Conservation (phyloP, 2,888 invertebrate genomes). For the Morpho deidamia region DNA sequence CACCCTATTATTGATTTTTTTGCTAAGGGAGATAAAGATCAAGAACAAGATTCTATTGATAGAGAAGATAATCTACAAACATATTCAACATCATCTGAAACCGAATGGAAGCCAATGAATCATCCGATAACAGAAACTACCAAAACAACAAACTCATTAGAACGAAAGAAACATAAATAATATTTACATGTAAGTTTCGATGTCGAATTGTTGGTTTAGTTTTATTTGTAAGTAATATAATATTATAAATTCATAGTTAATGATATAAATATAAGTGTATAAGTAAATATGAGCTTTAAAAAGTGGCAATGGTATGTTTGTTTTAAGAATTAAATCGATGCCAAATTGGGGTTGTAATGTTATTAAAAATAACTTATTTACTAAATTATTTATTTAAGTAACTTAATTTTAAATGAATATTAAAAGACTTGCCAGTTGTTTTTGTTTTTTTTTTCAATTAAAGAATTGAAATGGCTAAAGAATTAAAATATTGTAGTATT, state of each 20-base stretch:
- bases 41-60: conserved; percentile 55
- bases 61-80: conserved; percentile 53
- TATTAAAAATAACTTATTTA: conserved; percentile 26
- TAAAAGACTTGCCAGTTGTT: conserved; percentile 18
- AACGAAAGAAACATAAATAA: conserved; percentile 39
- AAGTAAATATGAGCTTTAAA: conserved; percentile 16
- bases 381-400: conserved; percentile 15
- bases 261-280: not conserved
- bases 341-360: conserved; percentile 60
- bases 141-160: conserved; percentile 33
- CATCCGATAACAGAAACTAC: conserved; percentile 42
- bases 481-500: not conserved
- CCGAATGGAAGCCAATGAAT: conserved; percentile 73
- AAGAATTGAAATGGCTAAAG: not conserved
- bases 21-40: conserved; percentile 61
- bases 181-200: not conserved
- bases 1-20: conserved; percentile 92
- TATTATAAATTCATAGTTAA: not conserved
- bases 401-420: conserved; percentile 11
- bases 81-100: conserved; percentile 47
- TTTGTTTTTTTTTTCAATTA: not conserved
- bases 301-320: conserved; percentile 18
- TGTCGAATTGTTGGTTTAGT: not conserved
- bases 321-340: conserved; percentile 37
- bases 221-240: not conserved